phyloP scores from a whole-genome alignment of 1,140 invertebrate species.

The Lepidurus couesii region DNA sequence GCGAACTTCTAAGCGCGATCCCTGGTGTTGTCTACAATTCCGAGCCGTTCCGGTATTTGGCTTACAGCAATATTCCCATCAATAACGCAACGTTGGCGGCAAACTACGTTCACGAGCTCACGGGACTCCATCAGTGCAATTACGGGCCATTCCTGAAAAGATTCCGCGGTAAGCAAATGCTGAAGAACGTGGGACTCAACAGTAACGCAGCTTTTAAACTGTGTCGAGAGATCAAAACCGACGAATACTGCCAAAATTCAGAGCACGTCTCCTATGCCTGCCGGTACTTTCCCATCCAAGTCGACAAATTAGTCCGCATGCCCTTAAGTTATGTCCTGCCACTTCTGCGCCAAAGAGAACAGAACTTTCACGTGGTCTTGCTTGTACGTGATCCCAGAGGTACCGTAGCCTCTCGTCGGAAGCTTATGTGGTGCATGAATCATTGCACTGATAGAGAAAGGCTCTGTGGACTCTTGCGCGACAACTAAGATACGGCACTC shows the following conservation, averaged over 20 bases:
- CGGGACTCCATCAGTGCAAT: neutral
- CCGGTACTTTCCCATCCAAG: neutral
- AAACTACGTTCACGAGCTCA: neutral
- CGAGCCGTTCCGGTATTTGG: constrained; percentile 67
- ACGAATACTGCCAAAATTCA: neutral
- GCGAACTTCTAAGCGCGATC: constrained; percentile 71
- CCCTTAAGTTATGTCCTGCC: neutral
- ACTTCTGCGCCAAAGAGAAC: neutral
- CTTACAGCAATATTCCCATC: neutral
- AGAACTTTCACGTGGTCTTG: neutral
- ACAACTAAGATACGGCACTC: neutral
- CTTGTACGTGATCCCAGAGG: constrained; percentile 24
- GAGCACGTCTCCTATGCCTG: neutral
- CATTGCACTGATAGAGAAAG: neutral
- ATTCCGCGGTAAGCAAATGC: neutral
- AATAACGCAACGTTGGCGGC: neutral
- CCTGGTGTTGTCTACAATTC: constrained; percentile 83
- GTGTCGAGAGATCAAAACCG: neutral
- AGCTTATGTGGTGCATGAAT: neutral
- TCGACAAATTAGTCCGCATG: neutral
- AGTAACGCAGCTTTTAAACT: neutral
- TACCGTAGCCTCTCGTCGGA: neutral
- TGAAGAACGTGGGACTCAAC: neutral
- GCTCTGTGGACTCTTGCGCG: neutral
- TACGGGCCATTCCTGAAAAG: neutral